phyloP scores from a whole-genome alignment of 2,888 invertebrate species.

The Ferdinandea cuprea region DNA sequence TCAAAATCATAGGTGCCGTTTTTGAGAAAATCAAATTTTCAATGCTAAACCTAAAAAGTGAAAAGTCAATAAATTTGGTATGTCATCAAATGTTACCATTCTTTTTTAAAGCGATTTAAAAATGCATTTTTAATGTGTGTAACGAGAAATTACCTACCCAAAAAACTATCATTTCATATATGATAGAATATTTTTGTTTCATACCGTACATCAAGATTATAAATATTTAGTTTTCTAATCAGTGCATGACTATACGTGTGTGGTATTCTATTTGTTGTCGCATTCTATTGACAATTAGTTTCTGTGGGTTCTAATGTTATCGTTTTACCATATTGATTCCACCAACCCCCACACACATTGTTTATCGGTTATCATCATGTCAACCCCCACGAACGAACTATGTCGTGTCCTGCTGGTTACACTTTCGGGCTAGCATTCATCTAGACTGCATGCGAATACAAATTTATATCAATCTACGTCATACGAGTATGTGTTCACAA shows the following conservation, averaged over 20 bases:
- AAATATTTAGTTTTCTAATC: constrained; percentile 4
- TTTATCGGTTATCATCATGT: constrained; percentile 12
- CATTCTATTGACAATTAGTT: constrained; percentile 2
- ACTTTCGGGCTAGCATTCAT: neutral
- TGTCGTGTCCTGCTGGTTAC: neutral
- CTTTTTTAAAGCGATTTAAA: too few species aligned
- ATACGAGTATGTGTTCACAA: too few species aligned
- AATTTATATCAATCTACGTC: too few species aligned
- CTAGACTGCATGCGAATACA: constrained; percentile 9
- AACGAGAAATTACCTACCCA: too few species aligned
- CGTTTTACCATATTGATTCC: neutral
- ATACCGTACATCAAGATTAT: constrained; percentile 1
- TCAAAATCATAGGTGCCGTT: too few species aligned
- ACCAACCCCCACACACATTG: constrained; percentile 14
- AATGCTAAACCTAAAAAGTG: too few species aligned
- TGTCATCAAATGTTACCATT: too few species aligned
- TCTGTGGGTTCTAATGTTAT: neutral
- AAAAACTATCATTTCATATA: too few species aligned
- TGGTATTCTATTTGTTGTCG: neutral
- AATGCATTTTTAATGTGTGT: too few species aligned
- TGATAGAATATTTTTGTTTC: neutral
- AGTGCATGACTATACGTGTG: neutral
- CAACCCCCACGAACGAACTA: constrained; percentile 7
- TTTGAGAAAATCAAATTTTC: too few species aligned
- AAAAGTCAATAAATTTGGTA: too few species aligned